Base-by-base conservation (phyloP, 2,888 invertebrate species). In the Diarsia rubi region DNA sequence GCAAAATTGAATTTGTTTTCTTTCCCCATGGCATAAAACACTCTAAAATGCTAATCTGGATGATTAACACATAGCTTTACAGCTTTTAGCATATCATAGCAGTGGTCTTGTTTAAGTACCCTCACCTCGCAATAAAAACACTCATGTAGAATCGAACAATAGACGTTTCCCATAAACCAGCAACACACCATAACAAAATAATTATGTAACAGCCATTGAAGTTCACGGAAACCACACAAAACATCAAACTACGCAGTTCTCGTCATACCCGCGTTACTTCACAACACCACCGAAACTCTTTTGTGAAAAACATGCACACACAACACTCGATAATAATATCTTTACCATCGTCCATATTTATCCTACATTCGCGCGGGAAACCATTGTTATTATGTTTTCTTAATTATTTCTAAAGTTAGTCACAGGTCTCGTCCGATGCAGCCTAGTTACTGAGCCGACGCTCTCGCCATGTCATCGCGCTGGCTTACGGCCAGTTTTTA, bases 311-410 rank as follows among this genome's bases (percentile, higher is more conserved):
- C 91, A 92, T 91, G 92, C 91, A 93, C 91, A 91, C 86, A 90
- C 87, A 82, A 84, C 81, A 84, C 81, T 78, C 72, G 72, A 87
- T 76, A 85, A 60, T 52, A 85, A 78, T 85, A 85, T 78, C 78
- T 87, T 92, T 92, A 93, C 91, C 92, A 92, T 91, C 88, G 95
- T 95, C 95, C 96, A 95, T 96, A 88, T 82, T 92, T 94, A 93
- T 93, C 92, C 91, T 89, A 89, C 90, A 91, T 93, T 92, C 82
- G 92, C 90, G 92, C 90, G 93, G 86, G 90, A 91, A 92, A 91
- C 81, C 95, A 95, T 95, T 91, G 84, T 92, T 91, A 86, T 87
- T 87, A 83, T 88, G 88, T 86, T 88, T 88, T 88, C 87, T 86
- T 87, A 81, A 86, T 86, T 88, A 79, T 82, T 81, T 88, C 81